phyloP scores from a whole-genome alignment of 1,140 invertebrate genomes.

The Argopecten irradians region DNA sequence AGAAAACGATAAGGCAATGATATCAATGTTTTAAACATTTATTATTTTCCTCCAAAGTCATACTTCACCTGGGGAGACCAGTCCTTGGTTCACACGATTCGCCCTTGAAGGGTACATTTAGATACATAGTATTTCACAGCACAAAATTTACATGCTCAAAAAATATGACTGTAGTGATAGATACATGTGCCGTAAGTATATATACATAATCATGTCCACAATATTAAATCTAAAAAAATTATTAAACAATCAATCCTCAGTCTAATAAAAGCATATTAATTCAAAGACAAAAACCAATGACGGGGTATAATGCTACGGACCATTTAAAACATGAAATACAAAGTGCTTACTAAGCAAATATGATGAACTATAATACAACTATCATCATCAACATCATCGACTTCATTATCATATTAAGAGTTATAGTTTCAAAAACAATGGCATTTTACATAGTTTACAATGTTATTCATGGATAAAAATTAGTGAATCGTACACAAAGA shows the following conservation, averaged over 20 bases:
- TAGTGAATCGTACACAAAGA: neutral
- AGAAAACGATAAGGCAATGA: conserved; percentile 5
- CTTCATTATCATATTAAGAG: conserved; percentile 16
- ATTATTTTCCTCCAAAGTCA: conserved; percentile 22
- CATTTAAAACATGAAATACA: conserved; percentile 23
- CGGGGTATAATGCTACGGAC: conserved; percentile 4
- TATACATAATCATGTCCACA: conserved; percentile 12
- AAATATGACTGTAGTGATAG: conserved; percentile 10
- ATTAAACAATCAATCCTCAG: conserved; percentile 18
- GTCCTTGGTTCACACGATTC: conserved; percentile 7
- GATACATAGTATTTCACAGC: conserved; percentile 21
- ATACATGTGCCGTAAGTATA: conserved; percentile 22
- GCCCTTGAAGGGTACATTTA: conserved; percentile 20
- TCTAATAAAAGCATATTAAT: conserved; percentile 19
- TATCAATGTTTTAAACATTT: conserved; percentile 19
- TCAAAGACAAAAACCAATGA: conserved; percentile 22
- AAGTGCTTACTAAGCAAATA: conserved; percentile 18
- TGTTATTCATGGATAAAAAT: conserved; percentile 23
- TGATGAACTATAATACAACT: conserved; percentile 18
- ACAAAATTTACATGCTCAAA: conserved; percentile 23
- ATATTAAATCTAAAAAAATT: neutral
- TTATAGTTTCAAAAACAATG: conserved; percentile 6
- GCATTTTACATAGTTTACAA: conserved; percentile 18
- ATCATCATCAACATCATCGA: conserved; percentile 21
- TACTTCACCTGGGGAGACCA: conserved; percentile 19